Percentiles rank a stretch among this genome's conserved stretches.
Evolutionary conservation across 1,140 invertebrate species (phyloP).

Genomic region (Trichonephila clavata): DNA sequence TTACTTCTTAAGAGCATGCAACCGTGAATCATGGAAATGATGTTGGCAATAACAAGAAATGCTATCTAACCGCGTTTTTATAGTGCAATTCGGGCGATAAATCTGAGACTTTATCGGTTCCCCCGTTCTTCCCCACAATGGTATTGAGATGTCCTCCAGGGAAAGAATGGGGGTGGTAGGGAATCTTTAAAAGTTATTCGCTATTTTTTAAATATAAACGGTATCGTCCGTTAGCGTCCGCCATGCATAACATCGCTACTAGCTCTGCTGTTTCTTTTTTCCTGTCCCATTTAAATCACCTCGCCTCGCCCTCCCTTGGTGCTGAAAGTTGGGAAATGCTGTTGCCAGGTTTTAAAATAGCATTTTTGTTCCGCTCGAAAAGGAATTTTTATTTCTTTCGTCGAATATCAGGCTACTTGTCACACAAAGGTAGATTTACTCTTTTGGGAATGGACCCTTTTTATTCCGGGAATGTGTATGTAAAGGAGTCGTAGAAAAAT

Average conservation of each 20-base stretch:
- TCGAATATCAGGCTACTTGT: slow-evolving; percentile 2
- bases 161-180: not conserved
- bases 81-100: slow-evolving; percentile 60
- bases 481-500: not conserved
- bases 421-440: not conserved
- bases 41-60: slow-evolving; percentile 47
- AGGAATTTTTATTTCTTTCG: not conserved
- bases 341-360: not conserved
- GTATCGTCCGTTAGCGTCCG: not conserved
- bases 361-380: not conserved
- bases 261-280: not conserved
- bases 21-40: slow-evolving; percentile 29
- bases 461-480: not conserved
- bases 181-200: not conserved
- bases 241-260: not conserved
- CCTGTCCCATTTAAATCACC: not conserved
- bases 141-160: slow-evolving; percentile 48
- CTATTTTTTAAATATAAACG: slow-evolving; percentile 12
- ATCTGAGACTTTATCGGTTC: slow-evolving; percentile 59
- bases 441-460: not conserved
- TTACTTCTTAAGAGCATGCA: slow-evolving; percentile 4
- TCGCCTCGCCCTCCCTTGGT: not conserved
- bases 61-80: slow-evolving; percentile 54
- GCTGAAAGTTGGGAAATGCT: not conserved
- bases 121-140: not conserved